phyloP scores from a whole-genome alignment of 2,888 invertebrate genomes.

The Tetragonisca angustula region DNA sequence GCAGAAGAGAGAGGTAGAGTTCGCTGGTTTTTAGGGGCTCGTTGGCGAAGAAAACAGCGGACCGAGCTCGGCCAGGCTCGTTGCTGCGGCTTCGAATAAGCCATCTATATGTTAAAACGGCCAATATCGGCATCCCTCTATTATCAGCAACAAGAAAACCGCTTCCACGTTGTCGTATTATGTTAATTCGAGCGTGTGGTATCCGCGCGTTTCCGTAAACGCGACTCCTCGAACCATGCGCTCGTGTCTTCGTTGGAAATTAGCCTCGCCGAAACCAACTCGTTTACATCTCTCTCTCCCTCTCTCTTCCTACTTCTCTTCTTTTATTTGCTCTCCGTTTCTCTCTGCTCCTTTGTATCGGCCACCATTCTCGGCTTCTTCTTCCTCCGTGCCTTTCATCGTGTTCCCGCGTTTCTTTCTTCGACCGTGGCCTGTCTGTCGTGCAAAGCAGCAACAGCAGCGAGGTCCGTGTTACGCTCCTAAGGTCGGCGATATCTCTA shows the following conservation, averaged over 20 bases:
- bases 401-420: constrained; percentile 28
- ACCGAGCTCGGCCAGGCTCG: background rate
- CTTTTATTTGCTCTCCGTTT: background rate
- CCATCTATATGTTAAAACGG: constrained; percentile 56
- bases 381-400: constrained; percentile 18
- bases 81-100: constrained; percentile 49
- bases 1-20: background rate
- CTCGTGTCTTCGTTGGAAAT: constrained; percentile 47
- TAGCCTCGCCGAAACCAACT: constrained; percentile 36
- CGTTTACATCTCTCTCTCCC: background rate
- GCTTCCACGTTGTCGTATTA: constrained; percentile 54
- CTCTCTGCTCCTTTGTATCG: background rate
- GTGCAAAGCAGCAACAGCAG: constrained; percentile 32
- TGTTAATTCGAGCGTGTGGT: constrained; percentile 55
- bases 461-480: constrained; percentile 49
- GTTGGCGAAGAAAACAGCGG: constrained; percentile 35
- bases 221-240: constrained; percentile 20
- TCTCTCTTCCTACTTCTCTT: background rate
- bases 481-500: constrained; percentile 61
- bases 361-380: constrained; percentile 2
- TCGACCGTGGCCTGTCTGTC: constrained; percentile 30
- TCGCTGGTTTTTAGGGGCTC: constrained; percentile 7
- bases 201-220: constrained; percentile 27
- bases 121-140: constrained; percentile 42
- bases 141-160: constrained; percentile 61